Base-by-base conservation (phyloP, 2,113 vertebrate species). In the Thamnophis sirtalis region DNA sequence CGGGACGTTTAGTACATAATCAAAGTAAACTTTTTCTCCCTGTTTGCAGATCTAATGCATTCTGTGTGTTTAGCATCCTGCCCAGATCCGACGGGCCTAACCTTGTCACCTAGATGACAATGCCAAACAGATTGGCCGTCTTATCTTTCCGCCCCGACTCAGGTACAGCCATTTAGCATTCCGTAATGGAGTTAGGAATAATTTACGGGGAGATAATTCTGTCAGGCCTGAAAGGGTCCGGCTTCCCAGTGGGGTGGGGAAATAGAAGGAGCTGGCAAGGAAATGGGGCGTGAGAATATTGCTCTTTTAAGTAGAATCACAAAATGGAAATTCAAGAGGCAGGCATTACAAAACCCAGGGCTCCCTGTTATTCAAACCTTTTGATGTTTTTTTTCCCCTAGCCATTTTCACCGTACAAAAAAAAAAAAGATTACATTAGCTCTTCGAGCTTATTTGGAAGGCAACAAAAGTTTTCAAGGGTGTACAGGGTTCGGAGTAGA, bases 141-240 rank as follows among this genome's bases (percentile, higher is more conserved):
- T 96, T 97, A 97, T 97, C 96, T 97, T 94, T 95, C 95, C 93
- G 95, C 96, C 92, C 95, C 94, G 96, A 93, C 95, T 96, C 92
- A 92, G 91, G 91, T 92, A 95, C 89, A 92, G 93, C 96, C 94
- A 92, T 93, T 98, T 97, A 97, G 96, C 97, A 97, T 97, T 97
- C 95, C 2, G 0, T 97, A 97, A 97, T 94, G 95, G 96, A 97
- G 96, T 95, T 97, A 96, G 93, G 89, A 97, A 95, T 96, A 97
- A 97, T 98, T 97, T 97, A 95, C 96, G 94, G 96, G 91, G 89
- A 97, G 95, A 96, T 97, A 96, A 97, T 97, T 97, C 96, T 97
- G 97, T 95, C 95, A 94, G 95, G 96, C 96, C 95, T 95, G 96
- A 96, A 96, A 97, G 92, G 97, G 95, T 96, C 93, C 94, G 96